Conservation (phyloP, 1,140 invertebrate species). For the Nasonia vitripennis region DNA sequence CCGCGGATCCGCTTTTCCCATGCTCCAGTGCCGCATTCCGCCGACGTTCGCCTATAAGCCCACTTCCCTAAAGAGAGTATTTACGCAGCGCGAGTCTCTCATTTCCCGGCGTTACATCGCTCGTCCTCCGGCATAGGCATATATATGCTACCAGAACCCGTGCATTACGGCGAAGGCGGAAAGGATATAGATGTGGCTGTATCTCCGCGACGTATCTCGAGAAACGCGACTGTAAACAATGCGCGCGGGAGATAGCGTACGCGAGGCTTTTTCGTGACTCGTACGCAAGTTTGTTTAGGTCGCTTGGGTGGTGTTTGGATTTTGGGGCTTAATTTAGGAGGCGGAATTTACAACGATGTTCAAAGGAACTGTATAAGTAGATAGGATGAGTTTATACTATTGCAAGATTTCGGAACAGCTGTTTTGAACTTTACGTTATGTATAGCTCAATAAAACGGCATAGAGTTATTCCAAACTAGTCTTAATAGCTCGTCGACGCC, state of each 20-base stretch:
- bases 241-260: no score
- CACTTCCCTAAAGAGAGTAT: background rate
- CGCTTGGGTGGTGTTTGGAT: background rate
- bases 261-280: background rate
- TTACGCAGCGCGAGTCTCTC: no score
- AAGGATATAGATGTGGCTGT: background rate
- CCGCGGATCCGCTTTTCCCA: background rate
- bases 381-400: no score
- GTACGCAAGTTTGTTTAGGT: background rate
- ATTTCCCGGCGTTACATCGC: background rate
- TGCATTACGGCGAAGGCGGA: background rate
- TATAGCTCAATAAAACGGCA: no score
- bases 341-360: background rate
- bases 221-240: background rate
- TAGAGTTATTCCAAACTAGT: no score
- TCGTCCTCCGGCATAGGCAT: background rate
- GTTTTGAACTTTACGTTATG: no score
- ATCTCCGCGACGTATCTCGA: background rate
- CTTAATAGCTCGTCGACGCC: no score
- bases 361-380: no score
- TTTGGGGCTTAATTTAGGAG: background rate
- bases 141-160: background rate
- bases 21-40: conserved; percentile 1
- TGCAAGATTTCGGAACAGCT: no score
- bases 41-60: background rate